These are phyloP conservation scores for Leptosomus discolor DNA, from an alignment of 2,113 vertebrate species.

Conservation along the genomic window DNA sequence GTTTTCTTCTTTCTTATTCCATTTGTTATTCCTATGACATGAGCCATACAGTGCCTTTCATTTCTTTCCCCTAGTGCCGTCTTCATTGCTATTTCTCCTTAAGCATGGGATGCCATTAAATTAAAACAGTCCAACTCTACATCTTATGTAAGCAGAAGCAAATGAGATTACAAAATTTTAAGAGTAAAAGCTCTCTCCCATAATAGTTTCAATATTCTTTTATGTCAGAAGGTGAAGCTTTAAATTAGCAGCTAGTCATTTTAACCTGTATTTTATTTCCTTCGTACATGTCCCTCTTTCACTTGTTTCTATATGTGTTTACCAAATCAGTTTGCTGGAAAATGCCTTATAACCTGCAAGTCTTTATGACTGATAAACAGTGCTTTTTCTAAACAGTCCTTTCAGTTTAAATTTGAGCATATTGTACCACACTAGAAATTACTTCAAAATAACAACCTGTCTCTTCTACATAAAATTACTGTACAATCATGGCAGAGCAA, in stretches of 20 bases:
- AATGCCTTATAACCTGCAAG: neutral
- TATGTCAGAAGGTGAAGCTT: neutral
- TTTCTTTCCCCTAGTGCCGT: neutral
- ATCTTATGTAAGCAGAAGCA: neutral
- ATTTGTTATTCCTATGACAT: neutral
- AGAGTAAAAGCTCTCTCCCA: neutral
- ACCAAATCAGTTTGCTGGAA: neutral
- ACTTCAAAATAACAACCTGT: neutral
- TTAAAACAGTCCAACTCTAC: neutral
- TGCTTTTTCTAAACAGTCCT: neutral
- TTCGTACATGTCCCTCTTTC: neutral
- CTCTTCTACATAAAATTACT: neutral
- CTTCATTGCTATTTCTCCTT: neutral
- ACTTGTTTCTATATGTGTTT: neutral
- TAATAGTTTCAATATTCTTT: neutral
- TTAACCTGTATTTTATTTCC: neutral
- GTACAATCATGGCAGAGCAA: neutral
- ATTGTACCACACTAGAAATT: neutral
- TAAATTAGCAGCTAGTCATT: neutral
- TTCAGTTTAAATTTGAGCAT: neutral
- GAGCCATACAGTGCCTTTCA: rapidly evolving
- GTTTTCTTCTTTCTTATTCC: neutral
- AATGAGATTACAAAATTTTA: neutral
- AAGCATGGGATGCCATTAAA: neutral
- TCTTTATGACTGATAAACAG: neutral